These are phyloP conservation scores for Aldrovandia affinis DNA, from an alignment of 2,797 vertebrate species.

Conservation along the genomic window DNA sequence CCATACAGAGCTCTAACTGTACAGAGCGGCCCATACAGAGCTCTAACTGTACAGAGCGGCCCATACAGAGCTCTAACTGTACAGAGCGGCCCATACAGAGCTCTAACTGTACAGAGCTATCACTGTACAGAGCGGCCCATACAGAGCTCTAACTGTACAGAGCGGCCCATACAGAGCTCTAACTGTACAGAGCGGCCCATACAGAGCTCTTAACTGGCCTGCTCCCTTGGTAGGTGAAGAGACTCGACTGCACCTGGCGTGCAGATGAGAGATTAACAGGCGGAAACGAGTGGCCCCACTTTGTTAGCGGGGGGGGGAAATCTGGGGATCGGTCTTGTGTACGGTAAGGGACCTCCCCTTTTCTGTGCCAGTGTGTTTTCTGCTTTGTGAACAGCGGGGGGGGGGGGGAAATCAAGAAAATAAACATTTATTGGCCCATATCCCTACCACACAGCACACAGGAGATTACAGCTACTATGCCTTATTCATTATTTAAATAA, in stretches of 20 bases:
- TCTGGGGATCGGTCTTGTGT: background rate
- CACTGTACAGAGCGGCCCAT: too few relatives aligned
- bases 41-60: background rate
- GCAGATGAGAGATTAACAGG: constrained; percentile 44
- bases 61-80: background rate
- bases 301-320: constrained; percentile 54
- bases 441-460: background rate
- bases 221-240: background rate
- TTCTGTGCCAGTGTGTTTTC: constrained; percentile 50
- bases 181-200: background rate
- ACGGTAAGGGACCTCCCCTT: constrained; percentile 51
- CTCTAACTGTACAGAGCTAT: too few relatives aligned
- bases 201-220: background rate
- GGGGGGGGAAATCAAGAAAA: constrained; percentile 45
- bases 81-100: background rate
- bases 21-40: background rate
- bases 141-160: background rate
- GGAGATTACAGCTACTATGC: background rate
- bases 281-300: constrained; percentile 31
- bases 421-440: background rate
- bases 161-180: background rate
- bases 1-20: background rate
- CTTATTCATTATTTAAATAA: background rate
- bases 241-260: constrained; percentile 40
- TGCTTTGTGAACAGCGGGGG: constrained; percentile 54